phyloP scores from a whole-genome alignment of 1,140 invertebrate species.

The Philopotamus ludificatus region DNA sequence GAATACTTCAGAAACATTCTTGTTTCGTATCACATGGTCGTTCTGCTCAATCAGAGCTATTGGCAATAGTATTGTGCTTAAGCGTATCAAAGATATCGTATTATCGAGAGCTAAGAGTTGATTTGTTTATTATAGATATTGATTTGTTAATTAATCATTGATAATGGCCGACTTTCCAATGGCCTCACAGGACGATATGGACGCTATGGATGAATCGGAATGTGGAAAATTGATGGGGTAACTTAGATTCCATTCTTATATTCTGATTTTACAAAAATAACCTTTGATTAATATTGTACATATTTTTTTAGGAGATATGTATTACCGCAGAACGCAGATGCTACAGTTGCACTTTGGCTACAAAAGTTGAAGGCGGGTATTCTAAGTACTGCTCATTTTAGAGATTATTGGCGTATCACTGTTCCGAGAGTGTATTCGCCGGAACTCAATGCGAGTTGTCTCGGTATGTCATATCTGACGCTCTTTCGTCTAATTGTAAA shows the following conservation, averaged over 20 bases:
- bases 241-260: background rate
- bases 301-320: conserved; percentile 24
- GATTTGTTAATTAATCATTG: too few species aligned
- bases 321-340: conserved; percentile 28
- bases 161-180: conserved; percentile 23
- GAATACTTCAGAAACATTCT: too few species aligned
- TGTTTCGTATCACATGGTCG: too few species aligned
- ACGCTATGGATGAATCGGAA: conserved; percentile 30
- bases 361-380: conserved; percentile 61
- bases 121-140: too few species aligned
- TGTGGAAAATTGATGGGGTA: background rate
- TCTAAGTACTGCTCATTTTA: conserved; percentile 61
- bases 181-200: conserved; percentile 22
- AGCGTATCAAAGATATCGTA: too few species aligned
- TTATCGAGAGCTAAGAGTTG: too few species aligned
- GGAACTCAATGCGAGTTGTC: conserved; percentile 64
- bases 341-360: conserved; percentile 53
- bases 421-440: conserved; percentile 74
- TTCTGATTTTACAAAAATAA: background rate
- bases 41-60: background rate
- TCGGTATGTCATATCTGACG: conserved; percentile 54
- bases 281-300: background rate
- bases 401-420: conserved; percentile 68
- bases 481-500: background rate
- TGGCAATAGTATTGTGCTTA: background rate